These are phyloP conservation scores for Chrysemys picta DNA, from an alignment of 2,113 vertebrate genomes.

Conservation along the genomic window DNA sequence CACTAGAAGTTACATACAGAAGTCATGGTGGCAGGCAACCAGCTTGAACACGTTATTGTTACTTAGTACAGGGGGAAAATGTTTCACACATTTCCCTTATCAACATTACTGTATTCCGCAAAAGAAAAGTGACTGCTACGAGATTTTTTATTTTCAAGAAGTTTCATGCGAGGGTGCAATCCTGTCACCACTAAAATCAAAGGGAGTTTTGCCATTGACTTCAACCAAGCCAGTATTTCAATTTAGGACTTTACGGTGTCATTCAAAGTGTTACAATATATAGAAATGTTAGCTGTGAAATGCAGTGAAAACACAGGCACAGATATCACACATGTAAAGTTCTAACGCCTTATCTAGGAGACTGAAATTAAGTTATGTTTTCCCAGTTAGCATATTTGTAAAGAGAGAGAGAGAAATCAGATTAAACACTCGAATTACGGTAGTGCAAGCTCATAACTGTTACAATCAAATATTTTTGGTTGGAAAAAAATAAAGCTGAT, in stretches of 20 bases:
- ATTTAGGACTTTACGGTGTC: background rate
- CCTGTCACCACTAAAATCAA: background rate
- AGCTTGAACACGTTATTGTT: background rate
- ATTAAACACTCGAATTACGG: background rate
- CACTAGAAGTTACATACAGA: background rate
- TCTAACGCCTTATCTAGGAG: background rate
- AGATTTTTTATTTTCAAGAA: background rate
- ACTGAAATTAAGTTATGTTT: conserved; percentile 4
- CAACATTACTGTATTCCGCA: background rate
- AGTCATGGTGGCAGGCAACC: background rate
- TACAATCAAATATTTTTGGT: background rate
- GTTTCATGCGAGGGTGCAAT: background rate
- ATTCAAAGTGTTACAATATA: background rate
- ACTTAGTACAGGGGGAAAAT: background rate
- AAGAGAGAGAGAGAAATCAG: background rate
- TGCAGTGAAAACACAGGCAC: background rate
- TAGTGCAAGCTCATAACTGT: background rate
- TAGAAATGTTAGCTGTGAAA: background rate
- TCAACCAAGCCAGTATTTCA: background rate
- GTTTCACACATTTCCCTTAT: background rate
- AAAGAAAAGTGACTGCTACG: background rate
- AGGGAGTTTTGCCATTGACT: background rate
- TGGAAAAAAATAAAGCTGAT: background rate
- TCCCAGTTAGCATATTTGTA: background rate
- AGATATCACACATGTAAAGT: conserved; percentile 15